Conservation (phyloP, 1,140 invertebrate species). For the Formica selysi region DNA sequence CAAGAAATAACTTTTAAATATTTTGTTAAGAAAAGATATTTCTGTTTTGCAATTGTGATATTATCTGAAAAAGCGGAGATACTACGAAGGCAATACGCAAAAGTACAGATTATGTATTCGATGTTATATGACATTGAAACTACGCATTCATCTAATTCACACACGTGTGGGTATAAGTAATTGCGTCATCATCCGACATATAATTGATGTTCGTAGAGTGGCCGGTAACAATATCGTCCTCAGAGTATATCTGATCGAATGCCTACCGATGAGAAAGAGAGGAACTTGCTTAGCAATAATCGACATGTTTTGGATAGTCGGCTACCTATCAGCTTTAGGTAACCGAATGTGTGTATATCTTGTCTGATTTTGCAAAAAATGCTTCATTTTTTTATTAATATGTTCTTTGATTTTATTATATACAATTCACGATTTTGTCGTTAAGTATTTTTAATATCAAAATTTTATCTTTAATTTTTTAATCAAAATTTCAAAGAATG, state of each 20-base stretch:
- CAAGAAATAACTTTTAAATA: too few species aligned
- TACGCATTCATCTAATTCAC: background rate
- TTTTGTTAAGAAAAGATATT: background rate
- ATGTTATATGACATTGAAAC: background rate
- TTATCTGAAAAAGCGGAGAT: background rate
- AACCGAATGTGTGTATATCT: slow-evolving; percentile 26
- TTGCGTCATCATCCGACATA: background rate
- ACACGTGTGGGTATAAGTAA: background rate
- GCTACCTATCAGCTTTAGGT: slow-evolving; percentile 74
- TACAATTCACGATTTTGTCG: background rate
- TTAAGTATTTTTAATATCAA: slow-evolving; percentile 23
- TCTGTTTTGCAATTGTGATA: background rate
- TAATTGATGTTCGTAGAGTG: slow-evolving; percentile 63
- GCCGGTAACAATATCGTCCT: slow-evolving; percentile 75
- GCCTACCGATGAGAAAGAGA: slow-evolving; percentile 74
- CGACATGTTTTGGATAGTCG: slow-evolving; percentile 74
- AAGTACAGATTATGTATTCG: background rate
- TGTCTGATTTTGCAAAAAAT: background rate
- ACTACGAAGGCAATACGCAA: background rate
- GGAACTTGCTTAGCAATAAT: slow-evolving; percentile 72
- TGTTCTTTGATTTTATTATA: background rate
- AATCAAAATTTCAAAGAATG: too few species aligned
- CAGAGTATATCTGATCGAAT: slow-evolving; percentile 77
- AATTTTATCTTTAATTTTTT: background rate
- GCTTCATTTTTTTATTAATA: slow-evolving; percentile 1